Base-by-base conservation (phyloP, 2,888 invertebrate species). In the Nebria brevicollis region DNA sequence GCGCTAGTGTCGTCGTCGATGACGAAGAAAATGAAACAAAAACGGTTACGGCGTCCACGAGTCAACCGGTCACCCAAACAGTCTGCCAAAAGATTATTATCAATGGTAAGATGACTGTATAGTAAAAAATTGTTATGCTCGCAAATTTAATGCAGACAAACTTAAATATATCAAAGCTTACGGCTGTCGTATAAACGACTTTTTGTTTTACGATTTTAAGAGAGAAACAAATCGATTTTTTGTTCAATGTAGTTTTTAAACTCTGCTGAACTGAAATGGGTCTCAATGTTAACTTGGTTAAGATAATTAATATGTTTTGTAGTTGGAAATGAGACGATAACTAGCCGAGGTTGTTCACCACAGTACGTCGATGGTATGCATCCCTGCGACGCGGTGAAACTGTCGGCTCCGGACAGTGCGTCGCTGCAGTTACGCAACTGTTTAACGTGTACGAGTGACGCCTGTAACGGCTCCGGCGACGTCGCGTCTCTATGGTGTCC, bases 61-160 rank as follows among this genome's bases (percentile, higher is more conserved):
- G 11, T 3, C 54, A 54, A 54, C 54, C 13, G 7, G 54, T n/a
- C 72, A 75, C 43, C 54, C 54, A 68, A 15, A 75, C 75, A 75
- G 75, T 80, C 34, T 80, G 80, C 65, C 80, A 80, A 34, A 80
- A 80, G 64, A 80, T 80, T 41, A 72, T 80, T 54, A 75, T 80
- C 54, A 68, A 64, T 65, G 80, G 80, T 80, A 75, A 75, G 26
- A 64, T 43, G 41, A 26, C 25, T 25, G 41, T 20, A 73, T 2
- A 34, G 4, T 34, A 34, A 34, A 34, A 34, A 34, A 34, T 34
- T 68, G 26, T 68, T n/a, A 11, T 13, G 41, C n/a, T 73, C 34
- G 34, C 10, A 41, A 20, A 73, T 73, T 34, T n/a, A 10, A 26
- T 5, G 25, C 25, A 72, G 72, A 8, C 1, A 11, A 25, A 20